These are phyloP conservation scores for Pegoplata infirma DNA, from an alignment of 2,888 invertebrate species.

Conservation along the genomic window DNA sequence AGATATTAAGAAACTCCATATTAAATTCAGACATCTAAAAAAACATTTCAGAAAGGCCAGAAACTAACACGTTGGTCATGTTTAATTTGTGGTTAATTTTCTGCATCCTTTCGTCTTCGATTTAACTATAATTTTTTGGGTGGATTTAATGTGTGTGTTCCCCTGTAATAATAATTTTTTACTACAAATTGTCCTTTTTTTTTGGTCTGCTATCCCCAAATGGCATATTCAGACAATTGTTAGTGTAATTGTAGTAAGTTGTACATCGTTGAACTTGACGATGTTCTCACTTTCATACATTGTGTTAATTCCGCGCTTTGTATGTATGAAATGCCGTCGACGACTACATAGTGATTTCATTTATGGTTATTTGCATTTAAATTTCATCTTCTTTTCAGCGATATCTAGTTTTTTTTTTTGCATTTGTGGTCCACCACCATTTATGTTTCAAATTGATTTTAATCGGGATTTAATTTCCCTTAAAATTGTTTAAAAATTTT, in stretches of 20 bases:
- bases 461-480: slow-evolving; percentile 49
- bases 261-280: slow-evolving; percentile 15
- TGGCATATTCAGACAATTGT: slow-evolving; percentile 30
- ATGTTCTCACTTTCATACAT: slow-evolving; percentile 33
- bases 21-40: no score
- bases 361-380: slow-evolving; percentile 13
- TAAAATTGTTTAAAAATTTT: slow-evolving; percentile 33
- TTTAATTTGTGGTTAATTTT: neutral
- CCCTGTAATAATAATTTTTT: slow-evolving; percentile 30
- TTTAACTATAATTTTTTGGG: neutral
- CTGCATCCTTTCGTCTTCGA: neutral
- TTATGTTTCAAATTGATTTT: slow-evolving; percentile 47
- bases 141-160: neutral
- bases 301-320: neutral
- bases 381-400: neutral
- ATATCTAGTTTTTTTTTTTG: neutral
- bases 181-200: slow-evolving; percentile 40
- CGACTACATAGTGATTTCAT: neutral
- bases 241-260: slow-evolving; percentile 22
- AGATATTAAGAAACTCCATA: no score
- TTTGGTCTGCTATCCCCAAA: slow-evolving; percentile 1
- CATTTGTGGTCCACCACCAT: slow-evolving; percentile 13
- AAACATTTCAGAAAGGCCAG: no score
- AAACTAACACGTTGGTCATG: no score
- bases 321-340: neutral